Base-by-base conservation (phyloP, 2,888 invertebrate species). In the Apoderus coryli region DNA sequence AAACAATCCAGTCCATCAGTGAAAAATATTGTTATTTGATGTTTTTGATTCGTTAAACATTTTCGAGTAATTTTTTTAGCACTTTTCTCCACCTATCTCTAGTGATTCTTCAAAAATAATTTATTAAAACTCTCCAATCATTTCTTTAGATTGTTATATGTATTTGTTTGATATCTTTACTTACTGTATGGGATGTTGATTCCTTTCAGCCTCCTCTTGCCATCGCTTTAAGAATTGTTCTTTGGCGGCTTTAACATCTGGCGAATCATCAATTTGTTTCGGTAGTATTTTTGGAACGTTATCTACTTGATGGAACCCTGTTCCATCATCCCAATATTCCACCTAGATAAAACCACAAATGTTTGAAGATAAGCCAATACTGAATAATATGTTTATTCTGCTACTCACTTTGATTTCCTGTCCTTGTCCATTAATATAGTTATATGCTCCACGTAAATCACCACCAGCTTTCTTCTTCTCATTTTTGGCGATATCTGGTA, bases 261-360 rank as follows among this genome's bases (percentile, higher is more conserved):
- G 73, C 0, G 73, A 71, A 49, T 79, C 79, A 39, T 72, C 67
- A 7, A 68, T 67, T 1, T 70, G 74, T 48, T 65, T 58, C 30
- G 73, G 67, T 28, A 63, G 62, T 28, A 69, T 63, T 44, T 70
- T 69, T 9, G 76, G 74, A 3, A 75, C 58, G 50, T 80, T 78
- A 47, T 79, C 79, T 35, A 74, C 69, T 39, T 79, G 78, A 57
- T 80, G 79, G 63, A 80, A 80, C n/a, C 80, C 81, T 39, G 67
- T 63, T 39, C 69, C 67, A 49, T 78, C 76, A 34, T 78, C 76
- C 69, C 75, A 78, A 54, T 80, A 80, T 37, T 69, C 64, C 3
- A 74, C 72, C 71, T 72, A 37, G 14, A 44, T 16, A 37, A 16
- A 4, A 4, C 6, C 19, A 19, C 6, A n/a, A 19, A 19, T 19